A percentile compares a stretch with the other conserved stretches of the same genome.
Evolutionary conservation across 2,113 vertebrate species (phyloP).

Genomic region (Felis catus): DNA sequence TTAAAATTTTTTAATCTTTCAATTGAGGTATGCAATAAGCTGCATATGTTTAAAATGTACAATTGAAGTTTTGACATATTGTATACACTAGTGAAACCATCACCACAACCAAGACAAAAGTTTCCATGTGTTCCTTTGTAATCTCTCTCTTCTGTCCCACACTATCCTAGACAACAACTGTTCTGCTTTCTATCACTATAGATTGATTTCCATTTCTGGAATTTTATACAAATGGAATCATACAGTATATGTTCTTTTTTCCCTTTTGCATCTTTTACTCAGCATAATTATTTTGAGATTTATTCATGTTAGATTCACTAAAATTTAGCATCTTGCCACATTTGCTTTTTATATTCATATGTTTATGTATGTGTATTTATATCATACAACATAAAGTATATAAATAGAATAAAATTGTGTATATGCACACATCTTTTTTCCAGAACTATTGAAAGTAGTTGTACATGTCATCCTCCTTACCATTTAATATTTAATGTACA

Average conservation of each 20-base stretch:
- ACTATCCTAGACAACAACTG: not conserved
- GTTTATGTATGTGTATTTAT: not conserved
- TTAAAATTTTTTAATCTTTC: not conserved
- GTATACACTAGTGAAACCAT: not conserved
- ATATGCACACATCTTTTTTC: not conserved
- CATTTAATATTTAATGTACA: not conserved
- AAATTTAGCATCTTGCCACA: conserved; percentile 38
- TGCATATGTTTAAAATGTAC: not conserved
- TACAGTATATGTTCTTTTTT: not conserved
- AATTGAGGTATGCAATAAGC: not conserved
- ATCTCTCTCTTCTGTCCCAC: not conserved
- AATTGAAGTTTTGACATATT: not conserved
- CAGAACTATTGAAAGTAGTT: conserved; percentile 12
- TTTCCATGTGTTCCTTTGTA: not conserved
- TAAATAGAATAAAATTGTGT: not conserved
- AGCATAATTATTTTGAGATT: conserved; percentile 7
- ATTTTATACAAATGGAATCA: conserved; percentile 15
- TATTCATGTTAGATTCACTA: not conserved
- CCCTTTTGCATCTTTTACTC: not conserved
- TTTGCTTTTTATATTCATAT: not conserved
- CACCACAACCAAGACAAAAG: not conserved
- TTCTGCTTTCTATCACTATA: not conserved
- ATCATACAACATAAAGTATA: not conserved
- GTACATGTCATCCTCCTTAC: not conserved
- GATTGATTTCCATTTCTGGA: conserved; percentile 24